Evolutionary conservation across 2,797 vertebrate genomes (phyloP), one percentile per base, ranked within the genome.

Genomic region (Sebastiscus tertius): DNA sequence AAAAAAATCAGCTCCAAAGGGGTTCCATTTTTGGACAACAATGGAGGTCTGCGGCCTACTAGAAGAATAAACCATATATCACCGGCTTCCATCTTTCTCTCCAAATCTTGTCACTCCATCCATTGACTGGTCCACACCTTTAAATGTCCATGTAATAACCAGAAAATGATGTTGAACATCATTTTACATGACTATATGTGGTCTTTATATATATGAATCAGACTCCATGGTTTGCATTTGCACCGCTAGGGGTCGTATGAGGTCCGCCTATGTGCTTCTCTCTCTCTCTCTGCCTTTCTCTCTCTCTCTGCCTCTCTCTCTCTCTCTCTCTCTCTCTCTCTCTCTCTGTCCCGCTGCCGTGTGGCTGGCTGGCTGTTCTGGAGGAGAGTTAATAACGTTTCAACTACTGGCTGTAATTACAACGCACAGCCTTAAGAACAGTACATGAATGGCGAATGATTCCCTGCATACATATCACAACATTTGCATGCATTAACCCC

Each of bases 161-260:
- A 65, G 1, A n/a, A 22, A 11, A 56, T 10, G 0, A 16, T 26
- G 22, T 2, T 34, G 2, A 34, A n/a, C 10, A 56, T 36, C 0
- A 27, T 54, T 6, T 27, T 9, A 6, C 26, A 46, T 24, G n/a
- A 4, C 49, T 18, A 62, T 5, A 34, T 5, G 33, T 52, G 34
- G 27, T 10, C 18, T 36, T 20, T 4, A 16, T 39, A 39, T 39
- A 14, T 11, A 5, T 22, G 27, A 81, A 18, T 26, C 56, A 36
- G 2, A 14, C 6, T n/a, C 27, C 39, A 39, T 22, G 26, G 46
- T 79, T 67, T 16, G 7, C 10, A 7, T 46, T 63, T 33, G 0
- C 27, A 27, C 89, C 93, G 80, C 91, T 94, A 96, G 94, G 93
- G 89, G 96, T 93, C 96, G 91, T 74, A 72, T 94, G 86, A 70